phyloP scores from a whole-genome alignment of 2,113 vertebrate species.

The Uria lomvia region DNA sequence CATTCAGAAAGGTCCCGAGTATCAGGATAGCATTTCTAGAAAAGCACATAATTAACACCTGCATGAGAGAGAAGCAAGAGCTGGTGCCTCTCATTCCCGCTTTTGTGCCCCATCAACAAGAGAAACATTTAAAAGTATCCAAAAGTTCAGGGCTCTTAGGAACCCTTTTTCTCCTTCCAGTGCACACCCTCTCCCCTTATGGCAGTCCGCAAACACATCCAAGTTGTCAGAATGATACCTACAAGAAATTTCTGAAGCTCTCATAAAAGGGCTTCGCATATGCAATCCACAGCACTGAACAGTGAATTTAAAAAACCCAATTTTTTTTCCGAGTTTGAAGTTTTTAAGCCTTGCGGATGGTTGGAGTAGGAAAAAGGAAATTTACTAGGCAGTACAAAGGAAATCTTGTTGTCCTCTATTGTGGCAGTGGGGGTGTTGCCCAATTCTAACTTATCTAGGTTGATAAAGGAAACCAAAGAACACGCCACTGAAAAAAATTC shows the following conservation, averaged over 20 bases:
- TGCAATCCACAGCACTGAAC: constrained; percentile 69
- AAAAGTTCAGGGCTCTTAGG: not conserved
- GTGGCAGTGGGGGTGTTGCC: constrained; percentile 87
- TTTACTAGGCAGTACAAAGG: constrained; percentile 88
- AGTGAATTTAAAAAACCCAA: constrained; percentile 78
- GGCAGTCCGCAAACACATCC: constrained; percentile 33
- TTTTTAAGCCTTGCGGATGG: constrained; percentile 85
- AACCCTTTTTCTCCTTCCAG: constrained; percentile 27
- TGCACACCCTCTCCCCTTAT: constrained; percentile 53
- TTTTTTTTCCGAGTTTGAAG: constrained; percentile 83
- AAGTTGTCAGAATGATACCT: constrained; percentile 28
- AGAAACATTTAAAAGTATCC: constrained; percentile 33
- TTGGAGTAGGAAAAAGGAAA: constrained; percentile 92
- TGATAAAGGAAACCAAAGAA: constrained; percentile 76
- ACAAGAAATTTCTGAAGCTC: constrained; percentile 61
- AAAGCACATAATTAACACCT: constrained; percentile 28
- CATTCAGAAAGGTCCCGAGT: not conserved
- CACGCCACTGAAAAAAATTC: constrained; percentile 17
- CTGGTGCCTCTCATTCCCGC: not conserved
- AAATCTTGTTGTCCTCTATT: constrained; percentile 89
- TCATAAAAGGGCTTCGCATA: constrained; percentile 61
- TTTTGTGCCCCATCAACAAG: not conserved
- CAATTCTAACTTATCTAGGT: constrained; percentile 80
- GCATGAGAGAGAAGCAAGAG: not conserved
- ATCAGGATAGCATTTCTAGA: not conserved